These are phyloP conservation scores for Aviceda subcristata DNA, from an alignment of 2,113 vertebrate genomes.

Conservation along the genomic window DNA sequence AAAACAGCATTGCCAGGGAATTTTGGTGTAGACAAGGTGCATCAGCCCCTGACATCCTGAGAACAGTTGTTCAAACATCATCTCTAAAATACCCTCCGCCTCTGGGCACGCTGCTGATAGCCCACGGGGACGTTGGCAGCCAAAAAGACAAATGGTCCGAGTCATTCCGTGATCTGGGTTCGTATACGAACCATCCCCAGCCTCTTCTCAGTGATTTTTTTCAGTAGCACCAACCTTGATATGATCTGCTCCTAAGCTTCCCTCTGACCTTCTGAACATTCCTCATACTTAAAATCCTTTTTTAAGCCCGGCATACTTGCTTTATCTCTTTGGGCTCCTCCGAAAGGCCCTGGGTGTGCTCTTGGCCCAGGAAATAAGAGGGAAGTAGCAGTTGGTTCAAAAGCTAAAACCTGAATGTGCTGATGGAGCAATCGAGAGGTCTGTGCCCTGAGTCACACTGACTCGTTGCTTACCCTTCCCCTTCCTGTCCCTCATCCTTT, in stretches of 20 bases:
- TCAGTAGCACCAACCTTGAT: background rate
- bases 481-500: background rate
- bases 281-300: background rate
- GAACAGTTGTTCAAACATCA: background rate
- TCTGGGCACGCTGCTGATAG: no score
- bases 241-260: background rate
- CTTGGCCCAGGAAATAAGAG: background rate
- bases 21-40: background rate
- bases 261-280: background rate
- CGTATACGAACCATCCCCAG: no score
- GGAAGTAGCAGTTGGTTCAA: background rate
- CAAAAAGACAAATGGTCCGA: background rate
- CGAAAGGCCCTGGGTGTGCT: background rate
- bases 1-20: rapidly evolving
- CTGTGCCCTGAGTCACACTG: background rate
- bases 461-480: background rate
- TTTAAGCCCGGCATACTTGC: background rate
- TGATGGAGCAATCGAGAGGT: background rate
- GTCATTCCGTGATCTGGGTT: rapidly evolving
- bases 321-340: background rate
- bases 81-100: rapidly evolving
- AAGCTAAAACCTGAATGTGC: background rate
- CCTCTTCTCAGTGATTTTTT: background rate
- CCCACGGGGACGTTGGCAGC: background rate
- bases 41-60: rapidly evolving